Percentiles rank a stretch among this genome's conserved stretches.
Conservation (phyloP, 2,797 vertebrate genomes). For the Semotilus atromaculatus region DNA sequence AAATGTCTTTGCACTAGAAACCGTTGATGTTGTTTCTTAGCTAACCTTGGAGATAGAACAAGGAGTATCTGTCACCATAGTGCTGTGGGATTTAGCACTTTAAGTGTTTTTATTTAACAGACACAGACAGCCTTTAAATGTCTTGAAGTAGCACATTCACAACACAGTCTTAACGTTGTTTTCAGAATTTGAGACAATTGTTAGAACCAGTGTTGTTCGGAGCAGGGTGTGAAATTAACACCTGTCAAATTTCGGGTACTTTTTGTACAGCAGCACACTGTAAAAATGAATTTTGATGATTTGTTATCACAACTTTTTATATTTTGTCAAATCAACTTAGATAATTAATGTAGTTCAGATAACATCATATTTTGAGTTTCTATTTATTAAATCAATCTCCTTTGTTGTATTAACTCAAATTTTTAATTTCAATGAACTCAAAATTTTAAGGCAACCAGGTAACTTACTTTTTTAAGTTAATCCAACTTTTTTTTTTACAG, state of each 20-base stretch:
- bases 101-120: background rate
- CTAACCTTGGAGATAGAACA: background rate
- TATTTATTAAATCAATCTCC: too few species aligned
- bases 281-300: too few species aligned
- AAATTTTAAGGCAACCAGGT: too few species aligned
- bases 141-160: background rate
- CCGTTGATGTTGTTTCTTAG: background rate
- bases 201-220: background rate
- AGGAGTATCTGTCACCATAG: background rate
- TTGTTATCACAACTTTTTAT: too few species aligned
- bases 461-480: too few species aligned
- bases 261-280: background rate
- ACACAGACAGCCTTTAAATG: conserved; percentile 3
- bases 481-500: too few species aligned
- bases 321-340: too few species aligned
- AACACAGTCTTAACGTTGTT: background rate
- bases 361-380: too few species aligned
- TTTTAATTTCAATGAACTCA: too few species aligned
- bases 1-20: too few species aligned
- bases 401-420: too few species aligned
- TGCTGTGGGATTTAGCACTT: background rate
- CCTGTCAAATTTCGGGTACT: background rate
- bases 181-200: background rate
- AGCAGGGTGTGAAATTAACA: background rate
- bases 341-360: too few species aligned